Percentiles rank a stretch among this genome's conserved stretches.
phyloP scores from a whole-genome alignment of 1,140 invertebrate genomes.

The Drosophila parabipectinata region DNA sequence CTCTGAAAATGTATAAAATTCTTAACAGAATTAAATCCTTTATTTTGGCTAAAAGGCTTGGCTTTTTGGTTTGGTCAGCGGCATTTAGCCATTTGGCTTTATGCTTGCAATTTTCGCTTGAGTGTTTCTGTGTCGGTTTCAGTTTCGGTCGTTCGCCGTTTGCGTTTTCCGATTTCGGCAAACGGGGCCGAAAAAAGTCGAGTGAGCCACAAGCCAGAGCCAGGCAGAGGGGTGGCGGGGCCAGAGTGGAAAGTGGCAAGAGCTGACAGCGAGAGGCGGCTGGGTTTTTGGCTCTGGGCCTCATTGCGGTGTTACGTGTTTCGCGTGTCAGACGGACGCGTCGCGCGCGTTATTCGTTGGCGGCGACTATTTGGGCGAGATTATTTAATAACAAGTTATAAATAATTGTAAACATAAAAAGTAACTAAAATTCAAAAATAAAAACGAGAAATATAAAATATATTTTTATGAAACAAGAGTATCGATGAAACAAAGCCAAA shows the following conservation, averaged over 20 bases:
- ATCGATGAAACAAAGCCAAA: neutral
- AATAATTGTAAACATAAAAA: constrained; percentile 39
- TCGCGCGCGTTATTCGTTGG: constrained; percentile 61
- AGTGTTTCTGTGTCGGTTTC: constrained; percentile 6
- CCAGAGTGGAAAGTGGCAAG: constrained; percentile 13
- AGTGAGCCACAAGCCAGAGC: constrained; percentile 7
- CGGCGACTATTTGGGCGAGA: constrained; percentile 57
- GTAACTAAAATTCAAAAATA: constrained; percentile 1
- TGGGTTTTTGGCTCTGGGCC: constrained; percentile 50
- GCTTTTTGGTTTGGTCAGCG: constrained; percentile 4
- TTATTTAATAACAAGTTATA: constrained; percentile 47
- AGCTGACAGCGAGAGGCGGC: constrained; percentile 7
- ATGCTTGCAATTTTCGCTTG: constrained; percentile 6
- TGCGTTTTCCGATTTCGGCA: constrained; percentile 52
- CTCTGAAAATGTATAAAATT: too few species aligned
- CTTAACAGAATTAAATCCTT: too few species aligned
- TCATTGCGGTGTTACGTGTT: constrained; percentile 84
- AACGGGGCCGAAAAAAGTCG: constrained; percentile 49
- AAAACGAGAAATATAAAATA: constrained; percentile 6
- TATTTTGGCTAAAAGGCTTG: neutral
- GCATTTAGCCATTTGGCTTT: constrained; percentile 9
- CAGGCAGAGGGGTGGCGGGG: constrained; percentile 6
- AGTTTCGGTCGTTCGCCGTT: constrained; percentile 46
- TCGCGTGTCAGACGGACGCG: constrained; percentile 82
- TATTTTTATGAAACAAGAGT: neutral